Evolutionary conservation across 1,140 invertebrate species (phyloP).

Genomic region (Microplitis mediator): DNA sequence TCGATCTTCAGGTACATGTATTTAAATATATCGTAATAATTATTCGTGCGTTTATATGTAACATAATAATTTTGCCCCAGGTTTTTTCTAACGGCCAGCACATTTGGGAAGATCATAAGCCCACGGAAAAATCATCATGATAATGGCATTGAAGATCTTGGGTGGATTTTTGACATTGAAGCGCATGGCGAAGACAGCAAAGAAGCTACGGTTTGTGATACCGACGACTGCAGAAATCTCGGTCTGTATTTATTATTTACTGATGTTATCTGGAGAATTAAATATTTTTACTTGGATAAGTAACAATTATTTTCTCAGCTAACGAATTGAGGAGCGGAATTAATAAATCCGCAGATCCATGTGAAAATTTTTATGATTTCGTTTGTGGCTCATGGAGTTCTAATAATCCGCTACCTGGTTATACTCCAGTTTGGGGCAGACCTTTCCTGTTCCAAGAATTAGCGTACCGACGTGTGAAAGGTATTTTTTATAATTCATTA

Average conservation of each 20-base stretch:
- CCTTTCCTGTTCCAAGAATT: neutral
- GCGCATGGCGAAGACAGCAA: too few relatives aligned
- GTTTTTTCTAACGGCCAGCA: too few relatives aligned
- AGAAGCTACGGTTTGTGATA: neutral
- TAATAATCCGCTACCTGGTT: slow-evolving; percentile 81
- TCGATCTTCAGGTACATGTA: too few relatives aligned
- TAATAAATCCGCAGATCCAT: slow-evolving; percentile 78
- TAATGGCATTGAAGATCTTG: too few relatives aligned
- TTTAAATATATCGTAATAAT: too few relatives aligned
- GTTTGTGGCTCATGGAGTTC: slow-evolving; percentile 87
- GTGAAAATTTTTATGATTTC: slow-evolving; percentile 89
- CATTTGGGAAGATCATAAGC: too few relatives aligned
- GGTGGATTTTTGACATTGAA: too few relatives aligned
- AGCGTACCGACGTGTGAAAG: neutral
- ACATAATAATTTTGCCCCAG: too few relatives aligned
- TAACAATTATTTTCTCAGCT: neutral
- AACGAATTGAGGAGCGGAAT: slow-evolving; percentile 52
- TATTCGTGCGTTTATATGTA: too few relatives aligned
- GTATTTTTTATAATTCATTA: neutral
- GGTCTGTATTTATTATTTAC: neutral
- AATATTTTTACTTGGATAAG: too few relatives aligned
- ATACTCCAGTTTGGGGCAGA: slow-evolving; percentile 66
- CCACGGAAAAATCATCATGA: too few relatives aligned
- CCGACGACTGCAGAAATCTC: neutral
- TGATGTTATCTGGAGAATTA: too few relatives aligned